Evolutionary conservation across 2,797 vertebrate species (phyloP).

Genomic region (Podarcis lilfordi): DNA sequence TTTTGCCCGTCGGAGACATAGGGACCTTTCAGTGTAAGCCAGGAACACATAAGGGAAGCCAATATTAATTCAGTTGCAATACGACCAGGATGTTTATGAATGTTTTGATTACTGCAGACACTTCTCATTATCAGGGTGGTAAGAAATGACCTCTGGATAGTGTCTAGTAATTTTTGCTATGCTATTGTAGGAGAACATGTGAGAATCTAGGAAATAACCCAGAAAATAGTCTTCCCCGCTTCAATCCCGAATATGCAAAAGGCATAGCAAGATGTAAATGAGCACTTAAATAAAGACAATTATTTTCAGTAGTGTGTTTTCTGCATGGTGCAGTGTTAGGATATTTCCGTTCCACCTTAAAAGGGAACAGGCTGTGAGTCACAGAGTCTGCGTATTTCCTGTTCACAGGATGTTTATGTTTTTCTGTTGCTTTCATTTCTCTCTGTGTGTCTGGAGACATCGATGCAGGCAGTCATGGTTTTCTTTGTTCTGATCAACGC

Average conservation of each 20-base stretch:
- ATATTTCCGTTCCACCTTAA: too few relatives aligned
- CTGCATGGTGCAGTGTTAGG: too few relatives aligned
- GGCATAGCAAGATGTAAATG: neutral
- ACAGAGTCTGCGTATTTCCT: too few relatives aligned
- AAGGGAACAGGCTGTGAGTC: too few relatives aligned
- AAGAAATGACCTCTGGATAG: constrained; percentile 3
- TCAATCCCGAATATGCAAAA: too few relatives aligned
- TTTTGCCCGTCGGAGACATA: constrained; percentile 62
- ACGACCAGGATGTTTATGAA: constrained; percentile 36
- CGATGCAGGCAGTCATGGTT: too few relatives aligned
- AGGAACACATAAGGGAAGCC: constrained; percentile 55
- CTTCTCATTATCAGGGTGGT: constrained; percentile 4
- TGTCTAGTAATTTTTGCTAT: neutral
- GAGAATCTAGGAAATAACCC: neutral
- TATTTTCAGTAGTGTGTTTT: too few relatives aligned
- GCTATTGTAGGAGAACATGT: neutral
- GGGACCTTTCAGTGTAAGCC: constrained; percentile 65
- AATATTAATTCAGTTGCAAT: constrained; percentile 37
- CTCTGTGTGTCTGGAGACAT: too few relatives aligned
- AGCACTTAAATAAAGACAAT: too few relatives aligned
- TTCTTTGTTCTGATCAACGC: too few relatives aligned
- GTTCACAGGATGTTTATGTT: too few relatives aligned
- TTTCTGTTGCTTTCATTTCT: too few relatives aligned
- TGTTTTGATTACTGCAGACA: constrained; percentile 37
- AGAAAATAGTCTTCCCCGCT: neutral